Evolutionary conservation across 2,888 invertebrate genomes (phyloP).

Genomic region (Adelphocoris suturalis): DNA sequence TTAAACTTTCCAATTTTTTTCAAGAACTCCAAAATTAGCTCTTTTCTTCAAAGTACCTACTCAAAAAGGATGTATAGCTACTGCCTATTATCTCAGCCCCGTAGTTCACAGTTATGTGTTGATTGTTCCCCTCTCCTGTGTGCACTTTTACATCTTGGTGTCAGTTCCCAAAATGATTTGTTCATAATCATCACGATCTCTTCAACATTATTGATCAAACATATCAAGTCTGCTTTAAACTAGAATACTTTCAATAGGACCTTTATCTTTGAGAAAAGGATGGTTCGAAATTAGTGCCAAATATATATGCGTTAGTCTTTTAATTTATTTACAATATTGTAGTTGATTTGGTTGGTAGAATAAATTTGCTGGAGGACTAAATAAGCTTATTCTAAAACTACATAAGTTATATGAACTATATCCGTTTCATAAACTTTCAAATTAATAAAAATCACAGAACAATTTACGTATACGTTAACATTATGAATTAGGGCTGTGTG

Average conservation of each 20-base stretch:
- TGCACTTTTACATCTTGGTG: too few relatives aligned
- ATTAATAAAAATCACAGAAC: conserved; percentile 67
- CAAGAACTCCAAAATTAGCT: too few relatives aligned
- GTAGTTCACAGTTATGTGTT: too few relatives aligned
- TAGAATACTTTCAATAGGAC: background rate
- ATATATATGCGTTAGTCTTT: conserved; percentile 58
- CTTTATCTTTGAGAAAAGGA: background rate
- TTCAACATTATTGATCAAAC: too few relatives aligned
- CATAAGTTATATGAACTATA: conserved; percentile 32
- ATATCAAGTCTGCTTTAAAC: too few relatives aligned
- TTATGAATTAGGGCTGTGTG: conserved; percentile 21
- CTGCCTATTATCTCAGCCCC: too few relatives aligned
- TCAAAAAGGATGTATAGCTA: too few relatives aligned
- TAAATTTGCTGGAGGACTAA: conserved; percentile 29
- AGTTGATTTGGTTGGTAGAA: conserved; percentile 52
- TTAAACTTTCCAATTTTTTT: too few relatives aligned
- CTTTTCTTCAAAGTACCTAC: too few relatives aligned
- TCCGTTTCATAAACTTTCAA: conserved; percentile 19
- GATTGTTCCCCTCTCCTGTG: too few relatives aligned
- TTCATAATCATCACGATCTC: too few relatives aligned
- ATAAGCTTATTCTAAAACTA: background rate
- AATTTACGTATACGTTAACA: conserved; percentile 70
- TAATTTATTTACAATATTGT: conserved; percentile 65
- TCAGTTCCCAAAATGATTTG: too few relatives aligned
- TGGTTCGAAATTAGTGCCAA: background rate